Evolutionary conservation across 2,797 vertebrate genomes (phyloP).

Genomic region (Chaetodon trifasciatus): DNA sequence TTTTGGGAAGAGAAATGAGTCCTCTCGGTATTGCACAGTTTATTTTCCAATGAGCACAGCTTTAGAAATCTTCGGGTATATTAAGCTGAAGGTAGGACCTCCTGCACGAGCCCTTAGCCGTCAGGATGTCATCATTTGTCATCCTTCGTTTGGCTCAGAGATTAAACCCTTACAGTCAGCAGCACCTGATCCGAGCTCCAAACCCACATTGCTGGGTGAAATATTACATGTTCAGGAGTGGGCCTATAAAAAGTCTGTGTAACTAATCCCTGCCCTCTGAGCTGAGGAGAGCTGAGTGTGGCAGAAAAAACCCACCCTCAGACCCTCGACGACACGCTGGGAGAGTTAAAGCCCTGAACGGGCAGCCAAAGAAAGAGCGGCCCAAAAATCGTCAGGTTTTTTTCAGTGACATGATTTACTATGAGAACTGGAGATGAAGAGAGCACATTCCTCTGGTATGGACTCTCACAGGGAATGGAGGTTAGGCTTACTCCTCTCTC

Average conservation of each 20-base stretch:
- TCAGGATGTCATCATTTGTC: slow-evolving; percentile 48
- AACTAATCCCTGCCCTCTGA: slow-evolving; percentile 67
- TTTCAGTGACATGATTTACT: slow-evolving; percentile 65
- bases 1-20: slow-evolving; percentile 48
- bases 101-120: neutral
- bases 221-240: slow-evolving; percentile 50
- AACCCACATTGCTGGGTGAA: slow-evolving; percentile 45
- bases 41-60: slow-evolving; percentile 11
- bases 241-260: slow-evolving; percentile 51
- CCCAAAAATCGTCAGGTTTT: slow-evolving; percentile 52
- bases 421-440: slow-evolving; percentile 66
- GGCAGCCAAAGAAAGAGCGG: slow-evolving; percentile 43
- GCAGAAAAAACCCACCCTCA: slow-evolving; percentile 10
- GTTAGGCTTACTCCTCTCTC: slow-evolving; percentile 27
- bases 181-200: slow-evolving; percentile 61
- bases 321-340: slow-evolving; percentile 50
- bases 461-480: slow-evolving; percentile 51
- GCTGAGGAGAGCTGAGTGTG: slow-evolving; percentile 43
- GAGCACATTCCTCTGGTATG: slow-evolving; percentile 57
- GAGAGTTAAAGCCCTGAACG: slow-evolving; percentile 44
- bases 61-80: neutral
- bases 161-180: slow-evolving; percentile 53
- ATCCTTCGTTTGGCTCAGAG: slow-evolving; percentile 43
- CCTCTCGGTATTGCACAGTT: slow-evolving; percentile 10
- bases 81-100: slow-evolving; percentile 5